Base-by-base conservation (phyloP, 2,888 invertebrate genomes). In the Dicycla oo region DNA sequence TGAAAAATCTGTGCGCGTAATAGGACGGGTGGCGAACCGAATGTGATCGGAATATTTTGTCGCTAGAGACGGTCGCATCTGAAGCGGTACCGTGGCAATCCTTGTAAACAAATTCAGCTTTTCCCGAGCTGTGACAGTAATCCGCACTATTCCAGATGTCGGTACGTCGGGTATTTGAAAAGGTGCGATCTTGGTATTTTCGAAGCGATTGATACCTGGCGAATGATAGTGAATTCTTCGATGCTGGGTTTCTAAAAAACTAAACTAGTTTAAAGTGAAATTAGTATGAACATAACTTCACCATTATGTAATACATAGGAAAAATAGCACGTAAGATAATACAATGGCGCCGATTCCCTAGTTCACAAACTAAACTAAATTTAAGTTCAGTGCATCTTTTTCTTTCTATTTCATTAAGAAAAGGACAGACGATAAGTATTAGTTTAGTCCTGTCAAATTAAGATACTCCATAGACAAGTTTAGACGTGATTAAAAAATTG, bases 1-100 rank as follows among this genome's bases (percentile, higher is more conserved):
- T 81, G 80, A 88, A 89, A 89, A 92, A 89, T 91, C 90, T 87
- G 86, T 82, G 87, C 89, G 89, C 91, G 90, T 89, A 88, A 85
- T 86, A 80, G 76, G 83, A 66, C 73, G 80, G 72, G 73, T 60
- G 73, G 75, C 67, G 78, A 86, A 89, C 89, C 67, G 78, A 86
- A 89, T 89, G 91, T 86, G 90, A 87, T 74, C 77, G 71, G 90
- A 91, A 91, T 91, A 90, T 87, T 87, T 88, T 83, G 77, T 83
- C 82, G 75, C 84, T 75, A 65, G 65, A 68, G 78, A 74, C 63
- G 60, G 66, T 77, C 75, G 68, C 78, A 70, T 75, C 57, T 68
- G 70, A 73, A 72, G 58, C 63, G 49, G 57, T 73, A 47, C 77
- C 40, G 60, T 64, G 56, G 66, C 79, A 79, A 82, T 80, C 76